Percentiles rank a stretch among this genome's conserved stretches.
Conservation (phyloP, 2,888 invertebrate genomes). For the Chaetogeoica ovagalla region DNA sequence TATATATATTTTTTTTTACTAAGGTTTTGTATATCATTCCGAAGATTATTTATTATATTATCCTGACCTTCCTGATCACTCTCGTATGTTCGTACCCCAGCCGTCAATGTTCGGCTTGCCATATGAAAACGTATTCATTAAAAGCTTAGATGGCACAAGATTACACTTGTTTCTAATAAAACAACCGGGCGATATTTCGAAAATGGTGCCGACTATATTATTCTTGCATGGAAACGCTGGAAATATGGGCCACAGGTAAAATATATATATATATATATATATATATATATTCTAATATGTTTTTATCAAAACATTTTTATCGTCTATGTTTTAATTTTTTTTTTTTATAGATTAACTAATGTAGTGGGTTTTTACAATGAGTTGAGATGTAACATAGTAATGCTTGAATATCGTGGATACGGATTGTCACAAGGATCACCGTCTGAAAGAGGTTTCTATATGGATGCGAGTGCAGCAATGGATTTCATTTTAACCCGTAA, state of each 20-base stretch:
- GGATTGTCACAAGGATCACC: slow-evolving; percentile 88
- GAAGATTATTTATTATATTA: slow-evolving; percentile 86
- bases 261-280: slow-evolving; percentile 55
- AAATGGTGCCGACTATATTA: slow-evolving; percentile 78
- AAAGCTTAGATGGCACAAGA: slow-evolving; percentile 74
- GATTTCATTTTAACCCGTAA: slow-evolving; percentile 79
- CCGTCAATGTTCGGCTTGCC: slow-evolving; percentile 85
- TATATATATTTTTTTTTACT: slow-evolving; percentile 14
- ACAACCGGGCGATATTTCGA: slow-evolving; percentile 70
- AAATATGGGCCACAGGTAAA: slow-evolving; percentile 93
- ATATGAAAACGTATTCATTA: slow-evolving; percentile 79
- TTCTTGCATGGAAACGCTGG: slow-evolving; percentile 97
- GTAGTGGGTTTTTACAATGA: slow-evolving; percentile 82
- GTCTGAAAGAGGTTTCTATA: slow-evolving; percentile 82
- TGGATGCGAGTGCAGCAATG: slow-evolving; percentile 84
- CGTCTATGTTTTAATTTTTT: background rate
- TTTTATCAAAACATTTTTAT: slow-evolving; percentile 11
- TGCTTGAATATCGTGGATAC: slow-evolving; percentile 95
- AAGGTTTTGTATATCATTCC: slow-evolving; percentile 80
- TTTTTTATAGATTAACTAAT: slow-evolving; percentile 73
- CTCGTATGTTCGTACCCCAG: slow-evolving; percentile 82
- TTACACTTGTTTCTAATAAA: slow-evolving; percentile 81
- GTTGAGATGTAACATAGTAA: slow-evolving; percentile 80
- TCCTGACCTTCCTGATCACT: slow-evolving; percentile 86
- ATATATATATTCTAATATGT: background rate